Conservation (phyloP, 2,888 invertebrate genomes). For the Ochlodes sylvanus region DNA sequence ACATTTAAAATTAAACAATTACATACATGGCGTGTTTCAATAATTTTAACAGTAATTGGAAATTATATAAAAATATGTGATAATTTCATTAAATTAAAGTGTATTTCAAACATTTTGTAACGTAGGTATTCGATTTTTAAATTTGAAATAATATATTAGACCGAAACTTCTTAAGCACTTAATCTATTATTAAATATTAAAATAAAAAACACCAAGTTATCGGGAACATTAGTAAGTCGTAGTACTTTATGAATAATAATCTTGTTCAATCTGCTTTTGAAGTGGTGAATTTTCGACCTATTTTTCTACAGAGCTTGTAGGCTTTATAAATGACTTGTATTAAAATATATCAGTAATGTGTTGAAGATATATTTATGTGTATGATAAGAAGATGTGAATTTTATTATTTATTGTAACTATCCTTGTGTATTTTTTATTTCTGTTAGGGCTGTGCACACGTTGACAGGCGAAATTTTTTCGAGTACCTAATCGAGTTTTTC, state of each 20-base stretch:
- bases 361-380: constrained; percentile 16
- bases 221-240: constrained; percentile 11
- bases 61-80: too few species aligned
- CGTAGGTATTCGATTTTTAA: neutral
- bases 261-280: constrained; percentile 18
- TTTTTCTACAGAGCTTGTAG: constrained; percentile 31
- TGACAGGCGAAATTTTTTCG: neutral
- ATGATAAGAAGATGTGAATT: constrained; percentile 17
- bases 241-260: constrained; percentile 3
- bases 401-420: constrained; percentile 46
- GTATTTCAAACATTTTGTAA: too few species aligned
- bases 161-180: too few species aligned
- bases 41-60: too few species aligned
- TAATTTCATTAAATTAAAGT: too few species aligned
- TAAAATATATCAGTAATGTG: constrained; percentile 3
- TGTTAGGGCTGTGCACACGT: constrained; percentile 8
- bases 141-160: neutral
- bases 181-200: neutral
- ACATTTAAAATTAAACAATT: too few species aligned
- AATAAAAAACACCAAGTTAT: constrained; percentile 7
- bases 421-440: constrained; percentile 5
- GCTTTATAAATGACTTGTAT: constrained; percentile 11
- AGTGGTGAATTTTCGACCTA: constrained; percentile 21
- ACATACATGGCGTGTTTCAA: too few species aligned
- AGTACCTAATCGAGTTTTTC: too few species aligned